Evolutionary conservation across 2,888 invertebrate genomes (phyloP).

Genomic region (Tetrapedia diversipes): DNA sequence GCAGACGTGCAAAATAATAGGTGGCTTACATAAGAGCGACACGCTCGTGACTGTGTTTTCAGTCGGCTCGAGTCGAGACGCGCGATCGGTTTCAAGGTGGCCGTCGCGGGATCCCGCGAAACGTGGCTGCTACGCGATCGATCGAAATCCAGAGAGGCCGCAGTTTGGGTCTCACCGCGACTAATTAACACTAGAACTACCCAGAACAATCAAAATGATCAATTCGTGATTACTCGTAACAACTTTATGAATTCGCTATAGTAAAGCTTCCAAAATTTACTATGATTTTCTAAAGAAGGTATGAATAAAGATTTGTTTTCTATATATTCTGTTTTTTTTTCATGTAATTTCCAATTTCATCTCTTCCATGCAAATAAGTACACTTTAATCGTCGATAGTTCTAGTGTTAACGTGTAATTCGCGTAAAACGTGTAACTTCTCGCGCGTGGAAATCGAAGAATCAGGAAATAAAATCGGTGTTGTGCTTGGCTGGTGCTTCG

Average conservation of each 20-base stretch:
- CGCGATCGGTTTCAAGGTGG: constrained; percentile 66
- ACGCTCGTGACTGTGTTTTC: constrained; percentile 56
- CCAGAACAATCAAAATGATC: too few relatives aligned
- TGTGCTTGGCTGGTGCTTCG: too few relatives aligned
- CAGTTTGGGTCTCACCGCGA: background rate
- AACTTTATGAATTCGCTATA: too few relatives aligned
- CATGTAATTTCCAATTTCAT: too few relatives aligned
- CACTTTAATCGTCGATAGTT: too few relatives aligned
- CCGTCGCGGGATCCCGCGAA: constrained; percentile 45
- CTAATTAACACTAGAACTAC: background rate
- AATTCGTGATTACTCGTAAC: too few relatives aligned
- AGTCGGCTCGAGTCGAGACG: constrained; percentile 43
- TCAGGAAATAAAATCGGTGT: background rate
- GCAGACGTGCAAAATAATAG: constrained; percentile 77
- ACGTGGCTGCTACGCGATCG: constrained; percentile 33
- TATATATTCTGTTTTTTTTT: too few relatives aligned
- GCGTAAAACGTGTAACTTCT: background rate
- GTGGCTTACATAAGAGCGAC: constrained; percentile 74
- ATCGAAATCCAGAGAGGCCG: constrained; percentile 25
- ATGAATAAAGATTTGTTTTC: too few relatives aligned
- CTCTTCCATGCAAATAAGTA: too few relatives aligned
- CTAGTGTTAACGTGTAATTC: too few relatives aligned
- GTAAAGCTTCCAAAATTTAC: too few relatives aligned
- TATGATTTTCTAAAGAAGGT: too few relatives aligned
- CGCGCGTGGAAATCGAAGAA: background rate